A percentile compares a stretch with the other conserved stretches of the same genome.
These are phyloP conservation scores for Drosophila longiperda DNA, from an alignment of 2,888 invertebrate species.

Conservation along the genomic window DNA sequence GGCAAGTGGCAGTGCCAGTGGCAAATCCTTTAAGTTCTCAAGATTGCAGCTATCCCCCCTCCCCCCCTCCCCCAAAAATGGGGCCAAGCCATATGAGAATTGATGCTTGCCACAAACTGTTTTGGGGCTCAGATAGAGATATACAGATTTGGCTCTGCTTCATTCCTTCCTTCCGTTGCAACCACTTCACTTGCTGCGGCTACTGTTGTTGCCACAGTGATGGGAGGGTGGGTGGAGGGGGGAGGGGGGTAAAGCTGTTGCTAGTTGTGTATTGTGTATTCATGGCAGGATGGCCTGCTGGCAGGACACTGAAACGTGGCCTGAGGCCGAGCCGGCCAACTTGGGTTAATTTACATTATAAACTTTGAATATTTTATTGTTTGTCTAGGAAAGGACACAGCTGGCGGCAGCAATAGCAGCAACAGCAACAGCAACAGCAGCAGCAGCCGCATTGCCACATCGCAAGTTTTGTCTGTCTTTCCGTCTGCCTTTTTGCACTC, in stretches of 20 bases:
- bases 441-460: not conserved
- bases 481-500: not conserved
- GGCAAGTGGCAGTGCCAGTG: not conserved
- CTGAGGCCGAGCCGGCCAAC: constrained; percentile 60
- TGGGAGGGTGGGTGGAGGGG: not conserved
- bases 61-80: too few relatives aligned
- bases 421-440: not conserved
- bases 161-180: too few relatives aligned
- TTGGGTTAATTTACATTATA: constrained; percentile 81
- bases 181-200: constrained; percentile 3
- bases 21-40: constrained; percentile 44
- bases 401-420: constrained; percentile 44
- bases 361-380: constrained; percentile 79
- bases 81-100: constrained; percentile 59
- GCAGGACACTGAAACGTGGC: constrained; percentile 57
- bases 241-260: not conserved
- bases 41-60: constrained; percentile 31
- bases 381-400: constrained; percentile 72
- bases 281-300: constrained; percentile 53
- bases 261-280: constrained; percentile 64
- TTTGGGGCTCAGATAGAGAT: constrained; percentile 32
- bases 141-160: constrained; percentile 2
- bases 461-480: constrained; percentile 5
- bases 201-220: not conserved
- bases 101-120: constrained; percentile 50